phyloP scores from a whole-genome alignment of 2,888 invertebrate species.

The Marasmarcha lunaedactyla region DNA sequence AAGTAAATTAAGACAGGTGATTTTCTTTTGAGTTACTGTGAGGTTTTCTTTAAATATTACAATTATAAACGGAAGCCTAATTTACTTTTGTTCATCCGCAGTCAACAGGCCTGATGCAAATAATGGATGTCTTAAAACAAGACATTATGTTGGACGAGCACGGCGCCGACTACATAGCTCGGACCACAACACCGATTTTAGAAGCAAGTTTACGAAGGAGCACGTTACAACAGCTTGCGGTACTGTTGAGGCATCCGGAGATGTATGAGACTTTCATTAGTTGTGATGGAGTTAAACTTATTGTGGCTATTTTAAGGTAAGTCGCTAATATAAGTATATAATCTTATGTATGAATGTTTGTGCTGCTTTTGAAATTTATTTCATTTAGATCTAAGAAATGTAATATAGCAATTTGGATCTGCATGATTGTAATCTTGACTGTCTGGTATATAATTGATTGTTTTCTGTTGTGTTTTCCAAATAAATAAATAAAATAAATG shows the following conservation, averaged over 20 bases:
- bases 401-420: no score
- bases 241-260: slow-evolving; percentile 73
- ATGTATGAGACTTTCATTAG: slow-evolving; percentile 72
- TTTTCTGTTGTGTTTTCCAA: no score
- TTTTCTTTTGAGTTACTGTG: no score
- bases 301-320: slow-evolving; percentile 47
- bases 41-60: no score
- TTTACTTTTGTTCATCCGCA: slow-evolving; percentile 16
- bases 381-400: no score
- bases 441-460: no score
- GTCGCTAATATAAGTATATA: no score
- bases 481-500: no score
- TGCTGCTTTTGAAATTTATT: not conserved
- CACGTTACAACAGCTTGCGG: slow-evolving; percentile 75
- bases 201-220: slow-evolving; percentile 77
- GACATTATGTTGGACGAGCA: slow-evolving; percentile 41
- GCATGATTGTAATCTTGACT: no score
- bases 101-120: slow-evolving; percentile 47
- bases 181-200: slow-evolving; percentile 28
- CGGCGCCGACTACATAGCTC: slow-evolving; percentile 26
- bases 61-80: no score
- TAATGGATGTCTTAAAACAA: slow-evolving; percentile 55
- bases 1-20: slow-evolving; percentile 38
- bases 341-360: not conserved
- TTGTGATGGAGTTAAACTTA: slow-evolving; percentile 64